A percentile compares a stretch with the other conserved stretches of the same genome.
Evolutionary conservation across 2,113 vertebrate species (phyloP).

Genomic region (Equus quagga): DNA sequence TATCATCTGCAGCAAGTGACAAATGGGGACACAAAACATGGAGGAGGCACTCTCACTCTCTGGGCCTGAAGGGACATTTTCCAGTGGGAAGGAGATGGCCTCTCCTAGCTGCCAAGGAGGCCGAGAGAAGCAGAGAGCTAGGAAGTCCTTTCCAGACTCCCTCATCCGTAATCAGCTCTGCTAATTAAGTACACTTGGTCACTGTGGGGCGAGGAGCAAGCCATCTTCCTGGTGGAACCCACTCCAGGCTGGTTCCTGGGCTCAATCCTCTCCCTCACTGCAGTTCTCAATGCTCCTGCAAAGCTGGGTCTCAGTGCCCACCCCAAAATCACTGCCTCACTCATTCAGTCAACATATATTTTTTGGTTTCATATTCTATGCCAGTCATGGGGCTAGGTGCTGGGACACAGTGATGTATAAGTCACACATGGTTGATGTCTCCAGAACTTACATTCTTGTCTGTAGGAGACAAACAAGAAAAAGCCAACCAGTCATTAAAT

Average conservation of each 20-base stretch:
- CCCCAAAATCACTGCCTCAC: neutral
- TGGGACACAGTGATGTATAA: neutral
- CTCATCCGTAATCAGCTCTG: neutral
- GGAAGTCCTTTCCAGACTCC: neutral
- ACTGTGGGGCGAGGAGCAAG: neutral
- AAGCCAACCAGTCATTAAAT: neutral
- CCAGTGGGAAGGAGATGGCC: neutral
- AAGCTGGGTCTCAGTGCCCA: neutral
- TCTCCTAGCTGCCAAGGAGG: neutral
- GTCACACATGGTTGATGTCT: neutral
- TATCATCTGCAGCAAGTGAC: neutral
- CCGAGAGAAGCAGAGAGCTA: neutral
- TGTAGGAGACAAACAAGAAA: neutral
- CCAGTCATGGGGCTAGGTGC: neutral
- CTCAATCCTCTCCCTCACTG: neutral
- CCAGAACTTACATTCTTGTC: neutral
- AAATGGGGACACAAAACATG: neutral
- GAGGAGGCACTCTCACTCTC: neutral
- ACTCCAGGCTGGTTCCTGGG: neutral
- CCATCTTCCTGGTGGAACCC: neutral
- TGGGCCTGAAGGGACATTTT: too few relatives aligned
- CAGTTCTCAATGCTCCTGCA: neutral
- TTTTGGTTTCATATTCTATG: neutral
- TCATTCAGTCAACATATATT: neutral
- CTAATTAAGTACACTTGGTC: neutral